Evolutionary conservation across 2,113 vertebrate species (phyloP).

Genomic region (Rutilus rutilus): DNA sequence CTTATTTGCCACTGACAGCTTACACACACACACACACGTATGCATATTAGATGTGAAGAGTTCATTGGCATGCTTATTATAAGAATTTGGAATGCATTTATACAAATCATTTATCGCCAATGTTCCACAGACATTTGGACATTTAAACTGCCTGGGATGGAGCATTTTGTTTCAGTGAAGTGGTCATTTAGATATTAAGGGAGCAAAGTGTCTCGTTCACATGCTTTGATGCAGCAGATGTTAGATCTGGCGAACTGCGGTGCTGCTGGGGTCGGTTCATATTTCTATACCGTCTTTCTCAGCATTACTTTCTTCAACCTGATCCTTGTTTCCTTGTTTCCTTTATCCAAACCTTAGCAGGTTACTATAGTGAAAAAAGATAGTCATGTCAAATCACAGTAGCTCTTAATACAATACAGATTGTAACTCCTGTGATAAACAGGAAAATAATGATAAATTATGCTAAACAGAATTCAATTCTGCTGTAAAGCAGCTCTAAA

Average conservation of each 20-base stretch:
- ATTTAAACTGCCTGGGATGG: background rate
- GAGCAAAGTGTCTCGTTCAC: background rate
- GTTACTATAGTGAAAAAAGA: background rate
- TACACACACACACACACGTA: background rate
- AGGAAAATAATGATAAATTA: too few relatives aligned
- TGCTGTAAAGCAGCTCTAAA: too few relatives aligned
- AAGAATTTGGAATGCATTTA: background rate
- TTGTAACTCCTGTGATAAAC: too few relatives aligned
- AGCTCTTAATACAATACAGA: too few relatives aligned
- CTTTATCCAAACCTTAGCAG: background rate
- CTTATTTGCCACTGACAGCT: constrained; percentile 35
- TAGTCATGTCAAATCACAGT: too few relatives aligned
- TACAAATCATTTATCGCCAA: background rate
- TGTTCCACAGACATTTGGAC: constrained; percentile 5
- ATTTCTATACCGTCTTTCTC: background rate
- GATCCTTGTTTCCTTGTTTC: background rate
- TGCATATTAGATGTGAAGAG: constrained; percentile 20
- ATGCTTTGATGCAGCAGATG: constrained; percentile 9
- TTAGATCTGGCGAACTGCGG: background rate
- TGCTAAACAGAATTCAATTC: too few relatives aligned
- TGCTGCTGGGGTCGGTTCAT: background rate
- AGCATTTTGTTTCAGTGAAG: constrained; percentile 14
- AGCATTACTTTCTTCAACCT: background rate
- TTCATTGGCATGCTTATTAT: background rate
- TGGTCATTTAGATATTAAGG: constrained; percentile 31